These are phyloP conservation scores for Salvelinus alpinus DNA, from an alignment of 2,113 vertebrate species.

Conservation along the genomic window DNA sequence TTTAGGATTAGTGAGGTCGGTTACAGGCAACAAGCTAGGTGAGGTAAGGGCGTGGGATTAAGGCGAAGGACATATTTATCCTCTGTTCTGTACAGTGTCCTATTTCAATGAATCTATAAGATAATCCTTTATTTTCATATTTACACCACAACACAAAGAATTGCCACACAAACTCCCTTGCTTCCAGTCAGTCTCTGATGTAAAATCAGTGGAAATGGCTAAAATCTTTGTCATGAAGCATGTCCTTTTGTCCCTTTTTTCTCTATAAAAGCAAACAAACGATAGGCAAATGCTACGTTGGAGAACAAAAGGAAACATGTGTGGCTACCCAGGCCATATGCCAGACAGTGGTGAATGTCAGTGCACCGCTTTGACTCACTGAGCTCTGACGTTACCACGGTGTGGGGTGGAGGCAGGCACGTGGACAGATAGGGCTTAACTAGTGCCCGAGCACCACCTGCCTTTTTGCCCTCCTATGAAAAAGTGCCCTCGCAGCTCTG, in stretches of 20 bases:
- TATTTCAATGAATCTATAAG: neutral
- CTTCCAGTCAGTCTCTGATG: neutral
- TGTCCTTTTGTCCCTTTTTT: neutral
- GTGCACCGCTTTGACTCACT: conserved; percentile 5
- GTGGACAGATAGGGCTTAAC: neutral
- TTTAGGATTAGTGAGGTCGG: neutral
- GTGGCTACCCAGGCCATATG: neutral
- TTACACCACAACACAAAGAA: neutral
- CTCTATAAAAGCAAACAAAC: neutral
- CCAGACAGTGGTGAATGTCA: conserved; percentile 17
- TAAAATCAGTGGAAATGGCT: neutral
- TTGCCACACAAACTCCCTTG: neutral
- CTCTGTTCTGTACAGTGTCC: neutral
- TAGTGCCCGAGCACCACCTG: too few species aligned
- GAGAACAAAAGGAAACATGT: neutral
- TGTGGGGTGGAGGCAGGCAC: neutral
- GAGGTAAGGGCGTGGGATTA: conserved; percentile 2
- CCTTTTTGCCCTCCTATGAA: too few species aligned
- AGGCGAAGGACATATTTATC: neutral
- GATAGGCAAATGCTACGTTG: neutral
- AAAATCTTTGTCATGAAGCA: too few species aligned
- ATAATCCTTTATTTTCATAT: neutral
- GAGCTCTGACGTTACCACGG: conserved; percentile 8
- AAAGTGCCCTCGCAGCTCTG: too few species aligned
- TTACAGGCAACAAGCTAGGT: neutral